Evolutionary conservation across 2,113 vertebrate species (phyloP).

Genomic region (Channa argus): DNA sequence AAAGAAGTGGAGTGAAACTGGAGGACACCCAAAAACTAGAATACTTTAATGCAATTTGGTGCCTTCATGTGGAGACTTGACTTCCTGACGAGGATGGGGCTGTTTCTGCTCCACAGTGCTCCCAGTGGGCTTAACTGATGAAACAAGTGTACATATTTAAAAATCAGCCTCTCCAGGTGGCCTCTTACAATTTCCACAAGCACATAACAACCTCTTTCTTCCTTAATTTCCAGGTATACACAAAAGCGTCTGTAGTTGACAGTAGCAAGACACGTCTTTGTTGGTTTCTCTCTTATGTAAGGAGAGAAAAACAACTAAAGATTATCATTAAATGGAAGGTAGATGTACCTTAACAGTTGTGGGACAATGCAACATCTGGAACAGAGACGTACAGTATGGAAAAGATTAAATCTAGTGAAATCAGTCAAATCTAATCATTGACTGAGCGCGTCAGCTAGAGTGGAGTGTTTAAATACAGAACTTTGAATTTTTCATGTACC

Average conservation of each 20-base stretch:
- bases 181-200: constrained; percentile 2
- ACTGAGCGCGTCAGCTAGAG: background rate
- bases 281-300: background rate
- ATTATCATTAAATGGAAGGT: background rate
- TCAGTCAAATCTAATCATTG: background rate
- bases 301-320: constrained; percentile 1
- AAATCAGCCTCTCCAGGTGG: constrained; percentile 27
- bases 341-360: background rate
- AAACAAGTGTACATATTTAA: constrained; percentile 1
- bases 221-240: background rate
- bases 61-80: constrained; percentile 46
- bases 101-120: background rate
- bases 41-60: constrained; percentile 48
- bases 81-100: constrained; percentile 21
- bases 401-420: background rate
- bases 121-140: background rate
- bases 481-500: background rate
- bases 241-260: background rate
- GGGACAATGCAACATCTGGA: background rate
- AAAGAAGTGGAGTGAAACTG: constrained; percentile 44
- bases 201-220: background rate
- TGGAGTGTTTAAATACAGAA: background rate
- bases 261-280: background rate
- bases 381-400: background rate
- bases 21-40: constrained; percentile 45